Evolutionary conservation across 2,113 vertebrate genomes (phyloP).

Genomic region (Reinhardtius hippoglossoides): DNA sequence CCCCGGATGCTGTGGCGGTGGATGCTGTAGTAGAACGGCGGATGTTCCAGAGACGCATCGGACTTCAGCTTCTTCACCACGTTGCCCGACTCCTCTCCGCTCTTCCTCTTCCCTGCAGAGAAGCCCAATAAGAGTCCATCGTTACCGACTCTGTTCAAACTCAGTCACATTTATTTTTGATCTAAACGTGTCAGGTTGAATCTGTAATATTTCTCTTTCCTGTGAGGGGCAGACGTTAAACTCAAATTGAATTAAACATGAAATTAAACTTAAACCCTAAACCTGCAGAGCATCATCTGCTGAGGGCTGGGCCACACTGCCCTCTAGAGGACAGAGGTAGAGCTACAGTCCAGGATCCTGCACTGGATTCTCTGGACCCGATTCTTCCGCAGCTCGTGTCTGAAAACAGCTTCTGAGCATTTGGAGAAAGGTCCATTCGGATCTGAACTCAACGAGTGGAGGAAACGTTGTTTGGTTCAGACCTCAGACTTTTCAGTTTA

Average conservation of each 20-base stretch:
- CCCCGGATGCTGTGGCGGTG: slow-evolving; percentile 96
- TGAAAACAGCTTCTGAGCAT: no score
- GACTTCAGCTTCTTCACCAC: slow-evolving; percentile 86
- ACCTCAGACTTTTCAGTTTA: no score
- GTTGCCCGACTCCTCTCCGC: slow-evolving; percentile 77
- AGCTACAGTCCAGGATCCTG: background rate
- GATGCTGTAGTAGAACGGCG: slow-evolving; percentile 96
- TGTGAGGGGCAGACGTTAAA: no score
- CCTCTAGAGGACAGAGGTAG: slow-evolving; percentile 12
- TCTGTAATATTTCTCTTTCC: background rate
- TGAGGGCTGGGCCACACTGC: background rate
- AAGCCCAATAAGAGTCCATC: no score
- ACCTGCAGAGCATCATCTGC: background rate
- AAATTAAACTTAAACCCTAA: background rate
- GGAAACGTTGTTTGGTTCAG: no score
- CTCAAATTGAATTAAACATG: background rate
- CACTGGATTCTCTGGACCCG: no score
- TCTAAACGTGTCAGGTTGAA: no score
- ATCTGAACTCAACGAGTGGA: no score
- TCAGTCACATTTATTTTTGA: no score
- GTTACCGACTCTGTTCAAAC: no score
- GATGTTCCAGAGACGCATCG: slow-evolving; percentile 88
- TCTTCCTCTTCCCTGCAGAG: slow-evolving; percentile 91
- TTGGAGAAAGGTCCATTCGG: no score
- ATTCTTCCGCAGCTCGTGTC: no score